Evolutionary conservation across 2,888 invertebrate species (phyloP), one percentile per base, ranked within the genome.

Genomic region (Volucella zonaria): DNA sequence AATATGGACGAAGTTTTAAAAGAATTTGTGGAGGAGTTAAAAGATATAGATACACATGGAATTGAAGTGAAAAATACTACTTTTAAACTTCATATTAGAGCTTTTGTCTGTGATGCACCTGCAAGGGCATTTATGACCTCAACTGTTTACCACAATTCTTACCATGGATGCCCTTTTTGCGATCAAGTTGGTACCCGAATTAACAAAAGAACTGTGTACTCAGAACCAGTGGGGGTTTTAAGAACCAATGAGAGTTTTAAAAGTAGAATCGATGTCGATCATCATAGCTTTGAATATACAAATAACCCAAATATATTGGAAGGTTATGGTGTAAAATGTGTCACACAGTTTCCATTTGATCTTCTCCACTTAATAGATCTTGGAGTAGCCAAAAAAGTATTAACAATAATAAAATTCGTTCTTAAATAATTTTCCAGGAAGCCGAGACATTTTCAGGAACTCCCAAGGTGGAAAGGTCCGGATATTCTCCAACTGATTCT

Each of bases 381-480:
- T 52, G 79, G 79, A 59, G 66, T 79, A 47, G 62, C 58, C 31
- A 81, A 70, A 58, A 81, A 70, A 68, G 51, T 70, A 14, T 6
- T 81, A 10, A 31, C 40, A 49, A 62, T 74, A 45, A 62, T 43
- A 62, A 23, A 67, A 64, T 73, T n/a, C 43, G 67, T 80, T 56
- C 76, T 76, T 11, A 71, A 40, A 23, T 67, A 82, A 67, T 77
- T 73, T 56, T 49, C 12, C 15, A 73, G 77, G 38, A 77, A 73
- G 56, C 77, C 77, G 14, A 64, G 73, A 40, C 8, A 47, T 59
- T 56, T 80, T 56, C 54, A 77, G 3, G 73, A 86, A 68, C 38
- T 71, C 56, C 52, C 73, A 31, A 61, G 76, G 11, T 80, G 75
- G 61, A 85, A 85, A 68, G 71, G 71, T 4, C 64, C 71, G 8